These are phyloP conservation scores for Myodes glareolus DNA, from an alignment of 2,113 vertebrate genomes.

Conservation along the genomic window DNA sequence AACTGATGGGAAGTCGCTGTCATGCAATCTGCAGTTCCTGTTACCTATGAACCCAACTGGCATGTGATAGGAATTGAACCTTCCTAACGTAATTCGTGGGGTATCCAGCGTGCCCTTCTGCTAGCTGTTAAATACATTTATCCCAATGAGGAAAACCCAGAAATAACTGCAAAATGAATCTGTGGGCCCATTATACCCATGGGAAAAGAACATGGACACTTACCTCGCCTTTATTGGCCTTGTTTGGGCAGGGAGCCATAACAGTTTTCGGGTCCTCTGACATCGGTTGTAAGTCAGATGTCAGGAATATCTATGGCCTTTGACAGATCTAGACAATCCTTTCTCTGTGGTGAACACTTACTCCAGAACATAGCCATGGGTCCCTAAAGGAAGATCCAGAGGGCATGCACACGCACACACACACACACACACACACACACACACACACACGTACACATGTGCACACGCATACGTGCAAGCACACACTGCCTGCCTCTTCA, in stretches of 20 bases:
- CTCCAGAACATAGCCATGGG: not conserved
- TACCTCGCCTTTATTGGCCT: not conserved
- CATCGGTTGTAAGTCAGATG: not conserved
- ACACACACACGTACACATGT: not conserved
- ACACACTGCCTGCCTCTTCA: not conserved
- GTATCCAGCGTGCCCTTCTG: not conserved
- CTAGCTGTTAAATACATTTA: not conserved
- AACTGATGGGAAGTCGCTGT: not conserved
- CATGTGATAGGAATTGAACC: not conserved
- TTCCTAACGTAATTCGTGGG: not conserved
- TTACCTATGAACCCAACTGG: not conserved
- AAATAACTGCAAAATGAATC: not conserved
- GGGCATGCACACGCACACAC: too few species aligned
- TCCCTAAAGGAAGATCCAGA: not conserved
- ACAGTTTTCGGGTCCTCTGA: not conserved
- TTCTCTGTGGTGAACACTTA: not conserved
- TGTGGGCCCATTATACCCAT: not conserved
- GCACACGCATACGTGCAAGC: not conserved
- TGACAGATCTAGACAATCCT: not conserved
- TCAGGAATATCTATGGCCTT: not conserved
- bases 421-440: too few species aligned
- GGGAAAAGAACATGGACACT: not conserved
- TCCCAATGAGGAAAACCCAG: not conserved
- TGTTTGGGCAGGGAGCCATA: not conserved
- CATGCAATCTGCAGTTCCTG: not conserved